phyloP scores from a whole-genome alignment of 1,140 invertebrate genomes.

The Delia radicum region DNA sequence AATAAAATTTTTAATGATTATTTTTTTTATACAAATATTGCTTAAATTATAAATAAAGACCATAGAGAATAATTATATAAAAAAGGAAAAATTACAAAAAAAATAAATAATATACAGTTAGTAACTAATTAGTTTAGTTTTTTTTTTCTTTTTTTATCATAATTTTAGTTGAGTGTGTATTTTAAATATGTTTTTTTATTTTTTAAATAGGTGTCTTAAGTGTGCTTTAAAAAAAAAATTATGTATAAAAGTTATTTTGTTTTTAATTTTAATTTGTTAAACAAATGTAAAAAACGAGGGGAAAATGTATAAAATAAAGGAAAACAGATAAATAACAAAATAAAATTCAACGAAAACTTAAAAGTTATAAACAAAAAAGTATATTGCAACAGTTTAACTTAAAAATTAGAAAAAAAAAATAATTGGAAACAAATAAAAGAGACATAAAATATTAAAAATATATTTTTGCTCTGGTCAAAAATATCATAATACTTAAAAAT shows the following conservation, averaged over 20 bases:
- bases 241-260: not conserved
- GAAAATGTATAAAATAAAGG: not conserved
- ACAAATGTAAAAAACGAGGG: not conserved
- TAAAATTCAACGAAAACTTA: not conserved
- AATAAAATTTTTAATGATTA: not conserved
- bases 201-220: not conserved
- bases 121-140: conserved; percentile 10
- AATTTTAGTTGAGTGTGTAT: not conserved
- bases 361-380: not conserved
- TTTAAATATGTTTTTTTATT: not conserved
- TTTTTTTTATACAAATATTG: conserved; percentile 16
- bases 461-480: conserved; percentile 32
- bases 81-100: conserved; percentile 13
- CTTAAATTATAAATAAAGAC: conserved; percentile 19
- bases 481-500: conserved; percentile 27
- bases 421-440: conserved; percentile 12
- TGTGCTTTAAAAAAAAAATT: not conserved
- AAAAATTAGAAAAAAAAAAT: conserved; percentile 8
- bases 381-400: conserved; percentile 22
- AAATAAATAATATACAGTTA: conserved; percentile 22
- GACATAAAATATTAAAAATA: conserved; percentile 21
- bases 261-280: not conserved
- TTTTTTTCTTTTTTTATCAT: not conserved
- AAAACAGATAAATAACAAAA: not conserved
- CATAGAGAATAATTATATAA: conserved; percentile 13